Conservation (phyloP, 2,113 vertebrate genomes). For the Cinclus mexicanus region DNA sequence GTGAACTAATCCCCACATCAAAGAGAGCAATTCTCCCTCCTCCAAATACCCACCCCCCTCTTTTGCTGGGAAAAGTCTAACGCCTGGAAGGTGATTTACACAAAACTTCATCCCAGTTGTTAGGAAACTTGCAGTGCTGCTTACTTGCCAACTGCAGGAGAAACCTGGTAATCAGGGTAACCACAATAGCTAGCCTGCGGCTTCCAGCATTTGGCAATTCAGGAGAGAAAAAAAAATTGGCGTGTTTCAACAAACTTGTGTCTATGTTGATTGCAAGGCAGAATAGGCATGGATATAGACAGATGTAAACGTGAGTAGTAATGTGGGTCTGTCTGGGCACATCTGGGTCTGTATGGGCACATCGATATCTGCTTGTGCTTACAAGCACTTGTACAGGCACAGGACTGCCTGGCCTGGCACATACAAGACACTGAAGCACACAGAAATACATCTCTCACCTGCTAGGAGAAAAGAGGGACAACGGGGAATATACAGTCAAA, state of each 20-base stretch:
- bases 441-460: neutral
- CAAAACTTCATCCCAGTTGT: conserved; percentile 23
- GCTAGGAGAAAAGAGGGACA: neutral
- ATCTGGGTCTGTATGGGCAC: neutral
- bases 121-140: conserved; percentile 29
- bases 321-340: neutral
- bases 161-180: conserved; percentile 37
- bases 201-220: neutral
- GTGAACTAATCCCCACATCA: conserved; percentile 71
- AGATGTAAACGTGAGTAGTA: conserved; percentile 15
- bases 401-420: neutral
- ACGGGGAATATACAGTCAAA: neutral
- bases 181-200: conserved; percentile 32
- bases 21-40: conserved; percentile 41
- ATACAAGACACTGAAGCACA: neutral
- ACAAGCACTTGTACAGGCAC: neutral
- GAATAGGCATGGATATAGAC: neutral
- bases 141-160: conserved; percentile 12
- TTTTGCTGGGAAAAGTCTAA: conserved; percentile 65
- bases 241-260: neutral
- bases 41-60: conserved; percentile 20
- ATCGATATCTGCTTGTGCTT: neutral
- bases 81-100: conserved; percentile 61
- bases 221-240: neutral
- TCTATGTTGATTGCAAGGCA: neutral